Percentiles rank a stretch among this genome's conserved stretches.
Conservation (phyloP, 1,140 invertebrate species). For the Macrotrachela quadricornifera region DNA sequence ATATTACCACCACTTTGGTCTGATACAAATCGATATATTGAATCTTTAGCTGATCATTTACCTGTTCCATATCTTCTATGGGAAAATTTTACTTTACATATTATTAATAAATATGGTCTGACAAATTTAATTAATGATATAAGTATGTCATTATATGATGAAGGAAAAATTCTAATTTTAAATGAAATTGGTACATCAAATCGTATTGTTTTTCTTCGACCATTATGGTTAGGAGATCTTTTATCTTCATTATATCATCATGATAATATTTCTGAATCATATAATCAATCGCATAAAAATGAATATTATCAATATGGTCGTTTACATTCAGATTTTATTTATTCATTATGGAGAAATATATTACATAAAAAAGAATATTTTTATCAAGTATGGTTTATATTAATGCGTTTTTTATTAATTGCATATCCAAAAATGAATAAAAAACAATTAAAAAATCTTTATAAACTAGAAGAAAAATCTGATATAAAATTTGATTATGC, state of each 20-base stretch:
- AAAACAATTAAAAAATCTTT: too few relatives aligned
- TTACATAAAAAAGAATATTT: too few relatives aligned
- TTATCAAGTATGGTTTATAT: too few relatives aligned
- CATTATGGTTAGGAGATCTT: slow-evolving; percentile 22
- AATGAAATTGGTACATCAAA: neutral
- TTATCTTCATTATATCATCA: slow-evolving; percentile 17
- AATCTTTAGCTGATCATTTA: slow-evolving; percentile 19
- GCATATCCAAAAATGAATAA: too few relatives aligned
- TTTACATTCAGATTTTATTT: slow-evolving; percentile 18
- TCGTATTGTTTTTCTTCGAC: slow-evolving; percentile 16
- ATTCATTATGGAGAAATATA: slow-evolving; percentile 11
- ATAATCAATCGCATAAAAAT: slow-evolving; percentile 17
- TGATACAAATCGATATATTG: slow-evolving; percentile 20
- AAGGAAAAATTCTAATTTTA: neutral
- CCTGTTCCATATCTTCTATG: slow-evolving; percentile 17
- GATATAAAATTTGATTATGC: too few relatives aligned
- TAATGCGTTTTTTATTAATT: too few relatives aligned
- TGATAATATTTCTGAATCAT: slow-evolving; percentile 3
- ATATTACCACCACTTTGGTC: slow-evolving; percentile 23
- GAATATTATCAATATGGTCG: slow-evolving; percentile 16
- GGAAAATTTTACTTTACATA: slow-evolving; percentile 16
- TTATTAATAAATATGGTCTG: slow-evolving; percentile 22
- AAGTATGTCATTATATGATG: neutral
- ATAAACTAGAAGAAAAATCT: too few relatives aligned
- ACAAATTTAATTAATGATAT: slow-evolving; percentile 15